Evolutionary conservation across 1,140 invertebrate species (phyloP), one percentile per base, ranked within the genome.

Genomic region (Drosophila triauraria): DNA sequence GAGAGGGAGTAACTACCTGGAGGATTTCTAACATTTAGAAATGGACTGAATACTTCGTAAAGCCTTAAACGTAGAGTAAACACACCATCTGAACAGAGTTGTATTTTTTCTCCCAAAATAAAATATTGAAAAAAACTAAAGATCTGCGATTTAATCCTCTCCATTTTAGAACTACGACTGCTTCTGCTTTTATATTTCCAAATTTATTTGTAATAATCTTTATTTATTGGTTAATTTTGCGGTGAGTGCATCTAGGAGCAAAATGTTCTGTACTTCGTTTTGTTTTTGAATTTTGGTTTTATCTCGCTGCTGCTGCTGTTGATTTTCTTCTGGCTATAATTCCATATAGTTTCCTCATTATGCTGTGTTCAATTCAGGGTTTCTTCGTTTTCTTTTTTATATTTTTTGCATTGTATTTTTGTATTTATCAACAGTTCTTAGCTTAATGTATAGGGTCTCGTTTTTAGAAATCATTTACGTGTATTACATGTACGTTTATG

Each of bases 201-300:
- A 86, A 86, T 91, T 77, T 91, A 90, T 91, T 92, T 84, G 84
- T 86, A 91, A 85, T 92, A 90, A 92, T 85, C 72, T 85, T 92
- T 92, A 92, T 92, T 87, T 92, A 92, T 92, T 92, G 91, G 77
- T 91, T 92, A 92, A 91, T 92, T 92, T 92, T 85, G 82, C 81
- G 75, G 75, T 92, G 82, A 92, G 91, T 92, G 91, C 91, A 87
- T 92, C 86, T 92, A 92, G 81, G 91, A 92, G 91, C 91, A 92
- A 91, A 92, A 92, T 91, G 80, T 84, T 82, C 61, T 77, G 75
- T 77, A 67, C 20, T 50, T 72, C 44, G 40, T 60, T 67, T 64
- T 69, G 63, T 53, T 81, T 71, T 67, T 68, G 23, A 86, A 86
- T 86, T 54, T 81, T 90, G 80, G 72, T 78, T 84, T 75, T 72